These are phyloP conservation scores for Dinocampus coccinellae DNA, from an alignment of 2,888 invertebrate genomes.

Conservation along the genomic window DNA sequence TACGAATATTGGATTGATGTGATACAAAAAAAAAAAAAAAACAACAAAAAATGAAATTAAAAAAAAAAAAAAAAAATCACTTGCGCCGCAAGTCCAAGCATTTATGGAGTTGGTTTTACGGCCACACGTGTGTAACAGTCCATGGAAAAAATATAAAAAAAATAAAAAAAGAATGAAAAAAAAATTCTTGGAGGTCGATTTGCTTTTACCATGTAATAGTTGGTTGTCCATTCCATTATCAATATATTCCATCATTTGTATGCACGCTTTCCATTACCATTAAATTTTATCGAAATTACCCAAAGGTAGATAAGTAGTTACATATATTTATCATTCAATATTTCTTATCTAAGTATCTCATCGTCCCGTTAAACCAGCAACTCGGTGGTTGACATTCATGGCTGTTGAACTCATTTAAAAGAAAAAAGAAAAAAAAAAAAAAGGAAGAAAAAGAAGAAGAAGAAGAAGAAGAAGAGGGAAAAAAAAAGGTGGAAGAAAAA, in stretches of 20 bases:
- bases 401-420: conserved; percentile 2
- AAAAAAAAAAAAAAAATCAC: too few species aligned
- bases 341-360: conserved; percentile 19
- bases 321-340: not conserved
- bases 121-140: conserved; percentile 48
- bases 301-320: not conserved
- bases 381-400: not conserved
- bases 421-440: not conserved
- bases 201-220: not conserved
- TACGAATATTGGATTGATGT: conserved; percentile 32
- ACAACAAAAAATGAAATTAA: not conserved
- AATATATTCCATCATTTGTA: not conserved
- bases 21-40: not conserved
- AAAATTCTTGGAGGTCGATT: conserved; percentile 22
- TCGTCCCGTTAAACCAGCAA: not conserved
- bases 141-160: conserved; percentile 43
- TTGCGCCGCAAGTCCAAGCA: not conserved
- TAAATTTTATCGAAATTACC: not conserved
- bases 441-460: not conserved
- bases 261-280: conserved; percentile 8
- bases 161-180: too few species aligned
- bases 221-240: not conserved
- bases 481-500: too few species aligned
- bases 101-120: not conserved
- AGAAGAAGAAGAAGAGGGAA: too few species aligned